Conservation (phyloP, 2,113 vertebrate genomes). For the Ciconia maguari region DNA sequence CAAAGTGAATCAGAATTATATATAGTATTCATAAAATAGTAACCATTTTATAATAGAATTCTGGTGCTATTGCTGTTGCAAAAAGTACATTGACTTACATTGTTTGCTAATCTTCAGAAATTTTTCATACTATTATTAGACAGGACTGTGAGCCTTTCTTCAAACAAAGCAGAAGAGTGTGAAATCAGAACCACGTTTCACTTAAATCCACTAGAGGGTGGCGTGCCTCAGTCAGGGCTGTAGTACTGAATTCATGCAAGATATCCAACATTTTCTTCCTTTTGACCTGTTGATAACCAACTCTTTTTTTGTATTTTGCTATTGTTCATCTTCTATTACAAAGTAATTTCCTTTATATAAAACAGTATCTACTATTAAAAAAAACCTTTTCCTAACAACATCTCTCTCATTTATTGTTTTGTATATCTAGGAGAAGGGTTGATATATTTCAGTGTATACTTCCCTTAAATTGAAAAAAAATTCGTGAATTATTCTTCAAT, state of each 20-base stretch:
- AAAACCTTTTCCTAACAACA: not conserved
- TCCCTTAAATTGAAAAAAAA: not conserved
- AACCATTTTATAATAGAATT: not conserved
- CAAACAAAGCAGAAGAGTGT: not conserved
- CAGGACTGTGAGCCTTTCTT: not conserved
- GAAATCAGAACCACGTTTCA: conserved; percentile 43
- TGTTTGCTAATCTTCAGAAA: not conserved
- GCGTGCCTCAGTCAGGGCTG: conserved; percentile 53
- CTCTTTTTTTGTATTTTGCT: not conserved
- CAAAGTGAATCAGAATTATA: not conserved
- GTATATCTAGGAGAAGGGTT: not conserved
- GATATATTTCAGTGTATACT: not conserved
- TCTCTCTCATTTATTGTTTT: not conserved
- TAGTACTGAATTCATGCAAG: not conserved
- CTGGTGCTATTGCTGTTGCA: not conserved
- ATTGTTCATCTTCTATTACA: not conserved
- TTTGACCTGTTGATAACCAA: conserved; percentile 68
- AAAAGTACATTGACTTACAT: not conserved
- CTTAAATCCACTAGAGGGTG: conserved; percentile 78
- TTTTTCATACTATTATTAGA: not conserved
- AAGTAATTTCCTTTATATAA: not conserved
- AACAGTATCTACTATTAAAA: not conserved
- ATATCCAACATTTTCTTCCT: not conserved
- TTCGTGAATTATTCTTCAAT: not conserved
- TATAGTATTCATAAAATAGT: not conserved